phyloP scores from a whole-genome alignment of 2,888 invertebrate genomes.

The Ceriagrion tenellum region DNA sequence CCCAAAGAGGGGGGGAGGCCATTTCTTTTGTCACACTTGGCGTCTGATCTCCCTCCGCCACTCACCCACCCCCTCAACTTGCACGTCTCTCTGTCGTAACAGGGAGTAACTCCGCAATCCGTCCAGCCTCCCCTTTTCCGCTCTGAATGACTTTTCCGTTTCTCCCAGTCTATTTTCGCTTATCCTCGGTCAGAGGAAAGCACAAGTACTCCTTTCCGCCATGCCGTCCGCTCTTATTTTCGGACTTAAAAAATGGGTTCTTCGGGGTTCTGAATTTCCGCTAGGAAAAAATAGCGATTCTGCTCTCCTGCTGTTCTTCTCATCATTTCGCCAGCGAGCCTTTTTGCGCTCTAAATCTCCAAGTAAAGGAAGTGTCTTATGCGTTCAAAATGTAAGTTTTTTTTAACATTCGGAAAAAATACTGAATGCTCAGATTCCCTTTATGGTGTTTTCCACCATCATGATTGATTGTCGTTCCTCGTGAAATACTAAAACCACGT shows the following conservation, averaged over 20 bases:
- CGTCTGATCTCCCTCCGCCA: background rate
- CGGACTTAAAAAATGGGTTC: background rate
- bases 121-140: background rate
- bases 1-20: background rate
- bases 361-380: background rate
- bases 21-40: background rate
- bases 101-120: background rate
- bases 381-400: background rate
- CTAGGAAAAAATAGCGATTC: background rate
- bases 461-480: no score
- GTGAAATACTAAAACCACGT: no score
- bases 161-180: conserved; percentile 30
- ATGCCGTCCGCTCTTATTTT: background rate
- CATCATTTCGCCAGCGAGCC: background rate
- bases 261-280: background rate
- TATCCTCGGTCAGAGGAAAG: background rate
- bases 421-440: no score
- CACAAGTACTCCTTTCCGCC: background rate
- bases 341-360: background rate
- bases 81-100: background rate
- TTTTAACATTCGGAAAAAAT: background rate
- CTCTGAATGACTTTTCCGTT: conserved; percentile 49
- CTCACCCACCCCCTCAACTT: background rate
- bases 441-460: no score
- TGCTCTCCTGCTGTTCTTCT: background rate